These are phyloP conservation scores for Camponotus vicinus DNA, from an alignment of 1,140 invertebrate genomes.

Conservation along the genomic window DNA sequence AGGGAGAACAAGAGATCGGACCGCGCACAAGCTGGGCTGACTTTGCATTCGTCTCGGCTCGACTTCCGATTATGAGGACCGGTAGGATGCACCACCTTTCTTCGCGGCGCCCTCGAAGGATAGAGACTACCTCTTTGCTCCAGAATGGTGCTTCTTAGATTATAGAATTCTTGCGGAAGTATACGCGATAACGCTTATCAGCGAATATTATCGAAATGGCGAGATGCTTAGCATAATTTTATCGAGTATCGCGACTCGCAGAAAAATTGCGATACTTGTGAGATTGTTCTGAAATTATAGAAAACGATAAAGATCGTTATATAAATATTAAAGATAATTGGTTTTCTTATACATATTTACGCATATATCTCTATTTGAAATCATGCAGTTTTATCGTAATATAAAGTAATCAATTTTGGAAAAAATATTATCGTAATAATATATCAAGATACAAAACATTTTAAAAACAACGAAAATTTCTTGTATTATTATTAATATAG, in stretches of 20 bases:
- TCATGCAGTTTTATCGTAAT: too few species aligned
- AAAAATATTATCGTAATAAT: too few species aligned
- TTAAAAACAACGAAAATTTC: too few species aligned
- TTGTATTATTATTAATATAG: too few species aligned
- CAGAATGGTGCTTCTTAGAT: not conserved
- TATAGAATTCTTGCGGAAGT: not conserved
- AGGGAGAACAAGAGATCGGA: slow-evolving; percentile 26
- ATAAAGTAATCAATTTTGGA: too few species aligned
- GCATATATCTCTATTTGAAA: too few species aligned
- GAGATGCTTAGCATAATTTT: not conserved
- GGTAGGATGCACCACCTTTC: slow-evolving; percentile 19
- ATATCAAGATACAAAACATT: too few species aligned
- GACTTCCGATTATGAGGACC: slow-evolving; percentile 26
- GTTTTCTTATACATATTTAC: too few species aligned
- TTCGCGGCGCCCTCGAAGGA: not conserved
- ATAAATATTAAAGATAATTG: too few species aligned
- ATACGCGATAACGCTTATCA: slow-evolving; percentile 24
- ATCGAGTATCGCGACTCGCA: not conserved
- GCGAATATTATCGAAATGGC: not conserved
- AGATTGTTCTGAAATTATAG: not conserved
- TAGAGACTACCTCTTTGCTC: not conserved
- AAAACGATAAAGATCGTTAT: too few species aligned
- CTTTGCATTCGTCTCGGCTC: slow-evolving; percentile 27
- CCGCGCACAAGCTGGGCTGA: slow-evolving; percentile 19
- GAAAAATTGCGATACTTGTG: not conserved